A percentile compares a stretch with the other conserved stretches of the same genome.
Conservation (phyloP, 2,888 invertebrate species). For the Caenorhabditis sp. region DNA sequence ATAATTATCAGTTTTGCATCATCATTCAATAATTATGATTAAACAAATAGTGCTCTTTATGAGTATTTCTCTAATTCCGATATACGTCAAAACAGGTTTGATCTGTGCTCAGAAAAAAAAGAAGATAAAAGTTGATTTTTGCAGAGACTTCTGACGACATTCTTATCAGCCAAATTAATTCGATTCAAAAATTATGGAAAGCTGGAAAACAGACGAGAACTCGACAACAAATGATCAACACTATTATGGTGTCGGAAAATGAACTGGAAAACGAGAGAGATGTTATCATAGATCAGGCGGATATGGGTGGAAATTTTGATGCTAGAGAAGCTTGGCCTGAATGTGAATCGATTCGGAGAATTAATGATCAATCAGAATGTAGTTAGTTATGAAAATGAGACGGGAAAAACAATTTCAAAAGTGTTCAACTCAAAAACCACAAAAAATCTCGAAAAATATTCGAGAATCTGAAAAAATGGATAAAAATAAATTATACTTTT, state of each 20-base stretch:
- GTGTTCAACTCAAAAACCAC: no score
- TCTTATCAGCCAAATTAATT: not conserved
- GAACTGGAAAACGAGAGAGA: not conserved
- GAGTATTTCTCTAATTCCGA: not conserved
- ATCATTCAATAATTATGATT: not conserved
- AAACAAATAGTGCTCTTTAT: not conserved
- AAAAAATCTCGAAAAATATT: no score
- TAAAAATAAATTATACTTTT: no score
- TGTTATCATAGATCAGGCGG: not conserved
- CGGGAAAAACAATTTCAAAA: not conserved
- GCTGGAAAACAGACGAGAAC: not conserved
- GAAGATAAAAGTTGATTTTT: not conserved
- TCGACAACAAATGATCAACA: not conserved
- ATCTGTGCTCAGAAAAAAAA: not conserved
- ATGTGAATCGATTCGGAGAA: not conserved
- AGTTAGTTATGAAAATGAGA: not conserved
- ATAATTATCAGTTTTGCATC: not conserved
- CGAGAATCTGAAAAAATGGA: no score
- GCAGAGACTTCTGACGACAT: no score
- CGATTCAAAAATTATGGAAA: not conserved
- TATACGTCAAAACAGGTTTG: not conserved
- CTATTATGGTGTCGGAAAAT: not conserved
- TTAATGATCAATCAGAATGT: not conserved
- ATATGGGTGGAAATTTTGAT: not conserved
- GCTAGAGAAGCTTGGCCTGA: not conserved